Conservation (phyloP, 2,797 vertebrate species). For the Takifugu rubripes region DNA sequence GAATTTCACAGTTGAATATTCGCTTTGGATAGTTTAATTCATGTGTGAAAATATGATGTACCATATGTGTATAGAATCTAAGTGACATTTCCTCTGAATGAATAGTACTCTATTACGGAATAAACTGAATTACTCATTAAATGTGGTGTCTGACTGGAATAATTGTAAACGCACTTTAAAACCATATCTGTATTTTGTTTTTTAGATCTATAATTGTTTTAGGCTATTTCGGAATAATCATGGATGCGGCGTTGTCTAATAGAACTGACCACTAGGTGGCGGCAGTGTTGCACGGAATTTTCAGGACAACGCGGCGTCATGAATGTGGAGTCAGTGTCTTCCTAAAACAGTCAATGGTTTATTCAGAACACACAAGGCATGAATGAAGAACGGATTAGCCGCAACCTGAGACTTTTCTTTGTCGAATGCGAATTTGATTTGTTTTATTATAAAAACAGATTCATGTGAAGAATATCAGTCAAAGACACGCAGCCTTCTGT, state of each 20-base stretch:
- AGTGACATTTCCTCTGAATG: constrained; percentile 30
- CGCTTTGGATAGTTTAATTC: constrained; percentile 15
- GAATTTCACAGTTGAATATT: constrained; percentile 4
- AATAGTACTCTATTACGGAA: constrained; percentile 42
- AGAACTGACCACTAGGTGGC: constrained; percentile 40
- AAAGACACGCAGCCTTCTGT: no score
- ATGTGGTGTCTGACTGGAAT: constrained; percentile 4
- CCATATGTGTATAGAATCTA: constrained; percentile 36
- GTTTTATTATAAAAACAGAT: no score
- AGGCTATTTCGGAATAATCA: neutral
- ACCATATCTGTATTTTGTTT: neutral
- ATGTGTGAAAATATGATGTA: constrained; percentile 30
- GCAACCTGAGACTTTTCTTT: no score
- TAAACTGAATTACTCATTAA: constrained; percentile 56
- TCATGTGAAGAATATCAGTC: no score
- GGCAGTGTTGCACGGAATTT: constrained; percentile 12
- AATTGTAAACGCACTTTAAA: neutral
- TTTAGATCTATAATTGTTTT: neutral
- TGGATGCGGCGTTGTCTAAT: neutral
- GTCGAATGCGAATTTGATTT: neutral
- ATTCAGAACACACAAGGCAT: neutral
- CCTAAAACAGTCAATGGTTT: neutral
- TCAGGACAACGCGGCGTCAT: neutral
- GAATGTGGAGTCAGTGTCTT: constrained; percentile 8
- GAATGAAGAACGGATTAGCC: constrained; percentile 32